phyloP scores from a whole-genome alignment of 2,888 invertebrate species.

The Andrena dorsata region DNA sequence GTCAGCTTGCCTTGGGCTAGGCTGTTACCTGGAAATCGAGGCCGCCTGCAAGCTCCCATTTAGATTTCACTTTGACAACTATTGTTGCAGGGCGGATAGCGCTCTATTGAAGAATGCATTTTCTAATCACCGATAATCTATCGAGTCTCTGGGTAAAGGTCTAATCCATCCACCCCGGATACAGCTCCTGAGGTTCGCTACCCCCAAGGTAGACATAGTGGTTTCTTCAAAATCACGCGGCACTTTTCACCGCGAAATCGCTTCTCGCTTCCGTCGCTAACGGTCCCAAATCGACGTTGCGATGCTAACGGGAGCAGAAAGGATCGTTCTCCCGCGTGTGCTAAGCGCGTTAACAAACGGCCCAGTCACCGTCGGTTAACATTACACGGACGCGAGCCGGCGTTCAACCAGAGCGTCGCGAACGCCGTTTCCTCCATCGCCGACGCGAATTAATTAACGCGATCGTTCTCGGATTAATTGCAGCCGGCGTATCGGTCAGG shows the following conservation, averaged over 20 bases:
- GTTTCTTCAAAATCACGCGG: neutral
- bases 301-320: conserved; percentile 73
- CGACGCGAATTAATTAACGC: conserved; percentile 62
- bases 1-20: conserved; percentile 32
- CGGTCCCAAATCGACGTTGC: conserved; percentile 51
- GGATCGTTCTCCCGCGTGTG: conserved; percentile 56
- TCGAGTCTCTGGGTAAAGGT: no score
- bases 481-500: conserved; percentile 15
- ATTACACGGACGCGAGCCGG: conserved; percentile 46
- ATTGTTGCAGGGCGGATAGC: no score
- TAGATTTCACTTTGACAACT: neutral
- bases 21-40: neutral
- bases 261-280: conserved; percentile 19
- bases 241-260: conserved; percentile 12
- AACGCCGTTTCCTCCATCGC: conserved; percentile 57
- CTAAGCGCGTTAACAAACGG: conserved; percentile 61
- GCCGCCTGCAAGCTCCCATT: conserved; percentile 9
- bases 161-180: neutral
- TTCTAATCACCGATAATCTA: no score
- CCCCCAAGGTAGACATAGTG: neutral
- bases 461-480: conserved; percentile 51
- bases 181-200: neutral
- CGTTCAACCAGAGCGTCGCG: conserved; percentile 66
- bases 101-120: no score
- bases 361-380: conserved; percentile 56